Base-by-base conservation (phyloP, 2,888 invertebrate genomes). In the Globia sparganii region DNA sequence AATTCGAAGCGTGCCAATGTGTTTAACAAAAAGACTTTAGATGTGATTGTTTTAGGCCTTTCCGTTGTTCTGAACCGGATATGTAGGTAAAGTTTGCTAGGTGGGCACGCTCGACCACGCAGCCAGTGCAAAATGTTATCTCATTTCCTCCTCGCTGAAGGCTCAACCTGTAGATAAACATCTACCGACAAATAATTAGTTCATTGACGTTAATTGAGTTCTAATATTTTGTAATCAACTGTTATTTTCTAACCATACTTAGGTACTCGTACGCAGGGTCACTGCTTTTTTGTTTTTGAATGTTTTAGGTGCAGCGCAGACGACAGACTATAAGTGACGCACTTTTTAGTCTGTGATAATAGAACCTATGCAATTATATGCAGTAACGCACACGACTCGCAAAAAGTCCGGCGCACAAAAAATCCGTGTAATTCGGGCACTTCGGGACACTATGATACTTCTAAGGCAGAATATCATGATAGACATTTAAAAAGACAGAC, bases 161-260 rank as follows among this genome's bases (percentile, higher is more conserved):
- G 89, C 75, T 84, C 68, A 56, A 74, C 71, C 43, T 56, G 40
- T 28, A 62, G 87, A 88, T 87, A 86, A 68, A 59, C 62, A 87
- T 87, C 87, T 81, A 84, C 84, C 62, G 84, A 78, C 82, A 78
- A 79, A 82, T 87, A 84, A 84, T 84, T 84, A 85, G 82, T 78
- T 72, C 76, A 80, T 79, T 80, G 75, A 62, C 43, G 76, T 78
- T 86, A 87, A 84, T 80, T 84, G 81, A 79, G 75, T 81, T 83
- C 77, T 82, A 78, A 87, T 88, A 85, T 83, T 82, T 73, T 74
- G 62, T 74, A 80, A 75, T 77, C 69, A 72, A 83, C 37, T 83
- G 61, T 66, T 58, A 69, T 69, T 83, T 74, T 83, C 74, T 71
- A 71, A 74, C 71, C 66, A 72, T 72, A 73, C 13, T 43, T 43